These are phyloP conservation scores for Propithecus perrieri DNA, from an alignment of 2,797 vertebrate species.

Conservation along the genomic window DNA sequence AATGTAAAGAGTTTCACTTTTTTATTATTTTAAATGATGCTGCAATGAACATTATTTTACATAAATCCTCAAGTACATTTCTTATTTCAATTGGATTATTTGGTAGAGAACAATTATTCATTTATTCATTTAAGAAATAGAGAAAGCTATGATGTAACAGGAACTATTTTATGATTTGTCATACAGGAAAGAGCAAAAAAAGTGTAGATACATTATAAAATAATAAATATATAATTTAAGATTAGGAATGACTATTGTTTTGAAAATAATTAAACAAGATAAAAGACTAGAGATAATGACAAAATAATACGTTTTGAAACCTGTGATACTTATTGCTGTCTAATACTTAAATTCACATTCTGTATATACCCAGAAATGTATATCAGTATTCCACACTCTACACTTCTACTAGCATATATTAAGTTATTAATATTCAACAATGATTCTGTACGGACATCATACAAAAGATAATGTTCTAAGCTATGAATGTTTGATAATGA, in stretches of 20 bases:
- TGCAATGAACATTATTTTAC: not conserved
- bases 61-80: not conserved
- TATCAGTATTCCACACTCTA: not conserved
- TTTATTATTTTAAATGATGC: not conserved
- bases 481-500: not conserved
- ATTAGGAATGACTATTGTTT: not conserved
- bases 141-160: not conserved
- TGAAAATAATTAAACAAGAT: not conserved
- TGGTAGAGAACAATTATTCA: not conserved
- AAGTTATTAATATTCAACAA: not conserved
- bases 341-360: not conserved
- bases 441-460: not conserved
- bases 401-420: not conserved
- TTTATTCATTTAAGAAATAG: slow-evolving; percentile 31
- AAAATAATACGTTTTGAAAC: not conserved
- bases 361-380: not conserved
- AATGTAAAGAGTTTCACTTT: not conserved
- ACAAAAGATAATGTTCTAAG: not conserved
- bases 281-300: not conserved
- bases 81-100: not conserved
- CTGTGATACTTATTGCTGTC: not conserved
- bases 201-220: not conserved
- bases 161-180: not conserved
- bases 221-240: not conserved
- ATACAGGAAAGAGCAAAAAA: not conserved